These are phyloP conservation scores for Trachelus troglodyta DNA, from an alignment of 2,888 invertebrate species.

Conservation along the genomic window DNA sequence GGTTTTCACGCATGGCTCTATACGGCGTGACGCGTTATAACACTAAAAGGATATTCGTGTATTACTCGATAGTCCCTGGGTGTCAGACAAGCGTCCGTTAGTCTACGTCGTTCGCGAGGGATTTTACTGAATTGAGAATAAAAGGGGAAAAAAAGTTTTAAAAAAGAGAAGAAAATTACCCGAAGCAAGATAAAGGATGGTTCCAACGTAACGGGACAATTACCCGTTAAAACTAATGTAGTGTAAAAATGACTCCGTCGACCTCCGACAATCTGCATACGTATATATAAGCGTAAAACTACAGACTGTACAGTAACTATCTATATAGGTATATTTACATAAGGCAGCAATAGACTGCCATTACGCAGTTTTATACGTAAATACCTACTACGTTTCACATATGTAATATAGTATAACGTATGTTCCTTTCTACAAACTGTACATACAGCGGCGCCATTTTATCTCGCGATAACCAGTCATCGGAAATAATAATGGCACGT, in stretches of 20 bases:
- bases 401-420: background rate
- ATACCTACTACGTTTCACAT: background rate
- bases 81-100: conserved; percentile 27
- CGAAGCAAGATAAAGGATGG: background rate
- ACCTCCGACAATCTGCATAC: background rate
- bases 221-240: conserved; percentile 30
- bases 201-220: background rate
- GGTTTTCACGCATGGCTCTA: background rate
- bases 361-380: background rate
- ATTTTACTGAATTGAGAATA: background rate
- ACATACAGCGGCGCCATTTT: background rate
- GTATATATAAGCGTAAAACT: background rate
- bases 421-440: background rate
- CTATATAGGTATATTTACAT: background rate
- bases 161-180: background rate
- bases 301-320: background rate
- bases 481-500: background rate
- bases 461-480: background rate
- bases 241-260: conserved; percentile 32
- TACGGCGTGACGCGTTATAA: conserved; percentile 26
- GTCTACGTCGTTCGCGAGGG: background rate
- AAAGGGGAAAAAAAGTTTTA: background rate
- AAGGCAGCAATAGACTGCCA: background rate
- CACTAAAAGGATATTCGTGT: conserved; percentile 54
- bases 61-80: conserved; percentile 39